A percentile compares a stretch with the other conserved stretches of the same genome.
Evolutionary conservation across 2,113 vertebrate genomes (phyloP).

Genomic region (Ceuthmochares aereus): DNA sequence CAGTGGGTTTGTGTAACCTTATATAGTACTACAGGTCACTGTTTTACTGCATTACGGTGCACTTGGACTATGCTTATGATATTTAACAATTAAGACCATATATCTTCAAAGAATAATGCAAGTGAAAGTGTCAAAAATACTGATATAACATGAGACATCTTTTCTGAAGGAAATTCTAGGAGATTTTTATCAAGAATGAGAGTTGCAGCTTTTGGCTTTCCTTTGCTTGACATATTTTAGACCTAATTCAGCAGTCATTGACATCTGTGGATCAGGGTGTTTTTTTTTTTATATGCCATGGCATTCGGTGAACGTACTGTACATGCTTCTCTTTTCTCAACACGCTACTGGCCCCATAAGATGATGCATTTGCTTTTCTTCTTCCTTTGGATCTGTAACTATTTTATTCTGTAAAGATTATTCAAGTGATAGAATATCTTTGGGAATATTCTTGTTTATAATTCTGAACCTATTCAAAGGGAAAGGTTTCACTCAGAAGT

Average conservation of each 20-base stretch:
- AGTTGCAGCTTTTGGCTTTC: conserved; percentile 1
- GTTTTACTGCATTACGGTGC: background rate
- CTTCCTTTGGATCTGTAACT: background rate
- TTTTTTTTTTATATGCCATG: background rate
- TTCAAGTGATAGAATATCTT: background rate
- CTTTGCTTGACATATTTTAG: conserved; percentile 18
- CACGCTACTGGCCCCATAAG: background rate
- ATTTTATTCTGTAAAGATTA: background rate
- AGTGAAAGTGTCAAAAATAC: background rate
- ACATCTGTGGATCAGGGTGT: background rate
- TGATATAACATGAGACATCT: background rate
- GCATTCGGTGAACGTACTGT: background rate
- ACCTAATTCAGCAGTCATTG: conserved; percentile 15
- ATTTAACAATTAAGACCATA: background rate
- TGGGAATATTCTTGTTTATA: background rate
- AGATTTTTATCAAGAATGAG: background rate
- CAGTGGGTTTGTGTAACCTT: background rate
- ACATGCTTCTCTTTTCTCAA: background rate
- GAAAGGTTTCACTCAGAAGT: background rate
- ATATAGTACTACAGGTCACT: background rate
- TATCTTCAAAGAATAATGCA: background rate
- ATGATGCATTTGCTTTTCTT: background rate
- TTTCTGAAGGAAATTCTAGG: background rate
- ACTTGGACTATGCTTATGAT: background rate
- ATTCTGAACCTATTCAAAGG: background rate